Base-by-base conservation (phyloP, 2,797 vertebrate genomes). In the Arrhamphus sclerolepis region DNA sequence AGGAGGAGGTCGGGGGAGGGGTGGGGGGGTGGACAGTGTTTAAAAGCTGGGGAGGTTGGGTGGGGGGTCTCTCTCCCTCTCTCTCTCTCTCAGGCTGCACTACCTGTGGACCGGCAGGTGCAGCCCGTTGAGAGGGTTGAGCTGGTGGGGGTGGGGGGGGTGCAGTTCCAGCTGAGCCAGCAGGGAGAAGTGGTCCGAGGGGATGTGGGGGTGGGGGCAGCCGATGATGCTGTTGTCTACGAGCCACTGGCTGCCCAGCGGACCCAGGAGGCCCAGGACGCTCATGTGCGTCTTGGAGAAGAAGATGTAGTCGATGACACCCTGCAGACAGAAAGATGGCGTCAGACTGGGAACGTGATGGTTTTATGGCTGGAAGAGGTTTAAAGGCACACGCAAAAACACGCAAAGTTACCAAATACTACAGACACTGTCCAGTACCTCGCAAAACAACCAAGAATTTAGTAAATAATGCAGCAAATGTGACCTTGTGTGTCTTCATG, bases 221-320 rank as follows among this genome's bases (percentile, higher is more conserved):
- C 97, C 97, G 10, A 94, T 96, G 93, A 99, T 97, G 94, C 91
- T 96, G 94, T 98, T 98, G 79, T 98, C 96, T 60, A 89, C 74
- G 77, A 99, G 94, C 97, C 97, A 99, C 89, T 97, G 95, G 86
- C 94, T 94, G 91, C 98, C 97, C 90, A 99, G 92, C 65, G 97
- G 97, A 60, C 97, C 97, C 80, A 99, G 86, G 72, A 97, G 91
- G 31, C 97, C 97, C 66, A 98, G 92, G 74, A 96, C 95, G 69
- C 94, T 95, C 95, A 99, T 96, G 89, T 97, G 96, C 79, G 94
- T 96, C 93, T 95, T 95, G 79, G 97, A 98, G 94, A 96, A 98
- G 93, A 99, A 99, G 94, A 99, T 96, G 95, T 99, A 99, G 93
- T 99, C 97, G 84, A 99, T 99, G 81, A 99, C 97, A 26, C 97